These are phyloP conservation scores for Mnemiopsis leidyi DNA, from an alignment of 37 sponge, comb jelly and placozoan species.

Conservation along the genomic window DNA sequence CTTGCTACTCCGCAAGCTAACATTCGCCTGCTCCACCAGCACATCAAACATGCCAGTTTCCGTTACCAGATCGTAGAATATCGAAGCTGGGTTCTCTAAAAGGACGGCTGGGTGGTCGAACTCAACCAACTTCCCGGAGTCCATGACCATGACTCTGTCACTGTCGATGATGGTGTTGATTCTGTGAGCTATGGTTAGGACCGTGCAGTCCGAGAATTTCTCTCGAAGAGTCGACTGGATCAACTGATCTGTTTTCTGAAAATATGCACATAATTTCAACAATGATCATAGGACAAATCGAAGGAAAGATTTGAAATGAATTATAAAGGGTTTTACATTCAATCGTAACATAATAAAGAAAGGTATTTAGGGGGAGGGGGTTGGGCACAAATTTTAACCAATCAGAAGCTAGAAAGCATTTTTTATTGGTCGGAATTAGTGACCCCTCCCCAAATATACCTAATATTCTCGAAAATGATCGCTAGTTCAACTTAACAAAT, in stretches of 20 bases:
- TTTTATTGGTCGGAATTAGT: too few relatives aligned
- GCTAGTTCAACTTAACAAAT: background rate
- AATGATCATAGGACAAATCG: too few relatives aligned
- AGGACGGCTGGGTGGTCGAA: slow-evolving; percentile 68
- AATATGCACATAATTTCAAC: too few relatives aligned
- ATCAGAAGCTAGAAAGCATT: too few relatives aligned
- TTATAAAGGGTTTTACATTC: too few relatives aligned
- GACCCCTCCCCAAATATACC: too few relatives aligned
- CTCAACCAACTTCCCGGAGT: slow-evolving; percentile 66
- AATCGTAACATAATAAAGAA: too few relatives aligned
- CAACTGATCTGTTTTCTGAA: slow-evolving; percentile 72
- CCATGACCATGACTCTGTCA: slow-evolving; percentile 77
- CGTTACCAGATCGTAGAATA: slow-evolving; percentile 12
- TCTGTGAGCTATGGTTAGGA: slow-evolving; percentile 75
- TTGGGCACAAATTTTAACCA: too few relatives aligned
- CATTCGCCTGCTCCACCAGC: background rate
- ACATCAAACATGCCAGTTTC: slow-evolving; percentile 64
- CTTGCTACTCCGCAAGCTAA: background rate
- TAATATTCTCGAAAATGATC: background rate
- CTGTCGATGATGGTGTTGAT: slow-evolving; percentile 78
- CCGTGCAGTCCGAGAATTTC: slow-evolving; percentile 70
- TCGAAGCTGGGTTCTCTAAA: background rate
- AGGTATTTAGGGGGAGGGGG: too few relatives aligned
- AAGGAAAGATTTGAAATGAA: too few relatives aligned
- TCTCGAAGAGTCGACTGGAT: slow-evolving; percentile 71